Evolutionary conservation across 2,113 vertebrate species (phyloP).

Genomic region (Castor canadensis): DNA sequence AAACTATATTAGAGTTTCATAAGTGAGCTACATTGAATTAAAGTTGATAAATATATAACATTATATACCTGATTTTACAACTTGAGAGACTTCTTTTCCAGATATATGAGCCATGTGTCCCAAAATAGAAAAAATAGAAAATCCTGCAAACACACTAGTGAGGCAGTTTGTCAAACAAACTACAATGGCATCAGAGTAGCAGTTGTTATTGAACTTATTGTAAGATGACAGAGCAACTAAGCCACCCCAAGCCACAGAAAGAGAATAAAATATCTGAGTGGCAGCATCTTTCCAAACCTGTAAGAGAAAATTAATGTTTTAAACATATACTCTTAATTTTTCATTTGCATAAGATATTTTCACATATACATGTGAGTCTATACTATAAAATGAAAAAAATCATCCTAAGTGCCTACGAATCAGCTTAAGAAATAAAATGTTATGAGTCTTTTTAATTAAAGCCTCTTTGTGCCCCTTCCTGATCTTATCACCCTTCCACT

Average conservation of each 20-base stretch:
- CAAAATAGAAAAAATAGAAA: conserved; percentile 97
- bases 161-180: conserved; percentile 92
- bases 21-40: conserved; percentile 10
- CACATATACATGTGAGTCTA: not conserved
- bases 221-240: conserved; percentile 95
- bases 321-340: not conserved
- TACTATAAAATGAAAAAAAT: not conserved
- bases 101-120: conserved; percentile 95
- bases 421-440: conserved; percentile 15
- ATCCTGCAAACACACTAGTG: conserved; percentile 95
- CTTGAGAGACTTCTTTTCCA: conserved; percentile 88
- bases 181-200: conserved; percentile 91
- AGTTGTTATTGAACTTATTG: conserved; percentile 96
- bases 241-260: conserved; percentile 94
- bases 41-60: not conserved
- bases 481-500: not conserved
- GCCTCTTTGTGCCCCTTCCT: not conserved
- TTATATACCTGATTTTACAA: conserved; percentile 92
- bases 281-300: conserved; percentile 99
- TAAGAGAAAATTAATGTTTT: conserved; percentile 49
- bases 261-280: conserved; percentile 96
- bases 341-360: conserved; percentile 22
- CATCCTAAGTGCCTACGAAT: not conserved
- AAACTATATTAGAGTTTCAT: not conserved
- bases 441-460: not conserved